These are phyloP conservation scores for Percopsis transmontana DNA, from an alignment of 2,113 vertebrate species.

Conservation along the genomic window DNA sequence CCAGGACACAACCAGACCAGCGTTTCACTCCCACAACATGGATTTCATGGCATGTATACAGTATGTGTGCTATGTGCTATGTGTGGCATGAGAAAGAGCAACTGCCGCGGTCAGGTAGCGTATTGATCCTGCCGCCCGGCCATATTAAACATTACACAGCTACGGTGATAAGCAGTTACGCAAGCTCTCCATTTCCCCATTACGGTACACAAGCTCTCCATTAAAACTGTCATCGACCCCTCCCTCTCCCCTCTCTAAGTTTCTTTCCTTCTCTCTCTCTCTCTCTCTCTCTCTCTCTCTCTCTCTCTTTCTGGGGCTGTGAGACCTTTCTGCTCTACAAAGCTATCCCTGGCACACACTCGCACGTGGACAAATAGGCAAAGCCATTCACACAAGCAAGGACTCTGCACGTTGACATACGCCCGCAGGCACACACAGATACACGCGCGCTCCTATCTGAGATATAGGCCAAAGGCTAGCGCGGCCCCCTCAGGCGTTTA, in stretches of 20 bases:
- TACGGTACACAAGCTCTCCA: constrained; percentile 10
- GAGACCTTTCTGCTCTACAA: constrained; percentile 42
- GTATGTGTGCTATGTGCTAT: constrained; percentile 7
- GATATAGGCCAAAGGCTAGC: constrained; percentile 26
- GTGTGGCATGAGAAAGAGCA: constrained; percentile 31
- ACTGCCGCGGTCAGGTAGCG: constrained; percentile 38
- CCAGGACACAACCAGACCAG: background rate
- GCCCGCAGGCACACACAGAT: constrained; percentile 4
- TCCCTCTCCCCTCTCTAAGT: background rate
- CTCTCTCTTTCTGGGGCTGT: background rate
- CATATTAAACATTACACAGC: constrained; percentile 60
- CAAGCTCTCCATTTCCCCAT: constrained; percentile 33
- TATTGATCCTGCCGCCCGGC: constrained; percentile 60
- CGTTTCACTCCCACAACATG: constrained; percentile 9
- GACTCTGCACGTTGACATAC: constrained; percentile 5
- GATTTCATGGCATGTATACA: constrained; percentile 14
- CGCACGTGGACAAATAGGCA: background rate
- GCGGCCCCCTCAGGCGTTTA: constrained; percentile 4
- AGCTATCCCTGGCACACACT: constrained; percentile 24
- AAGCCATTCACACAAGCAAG: background rate
- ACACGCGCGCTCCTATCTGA: constrained; percentile 1
- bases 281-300: background rate
- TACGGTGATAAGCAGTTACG: constrained; percentile 58
- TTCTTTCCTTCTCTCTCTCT: background rate
- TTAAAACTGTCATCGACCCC: constrained; percentile 44